Base-by-base conservation (phyloP, 2,113 vertebrate genomes). In the Illadopsis cleaveri region DNA sequence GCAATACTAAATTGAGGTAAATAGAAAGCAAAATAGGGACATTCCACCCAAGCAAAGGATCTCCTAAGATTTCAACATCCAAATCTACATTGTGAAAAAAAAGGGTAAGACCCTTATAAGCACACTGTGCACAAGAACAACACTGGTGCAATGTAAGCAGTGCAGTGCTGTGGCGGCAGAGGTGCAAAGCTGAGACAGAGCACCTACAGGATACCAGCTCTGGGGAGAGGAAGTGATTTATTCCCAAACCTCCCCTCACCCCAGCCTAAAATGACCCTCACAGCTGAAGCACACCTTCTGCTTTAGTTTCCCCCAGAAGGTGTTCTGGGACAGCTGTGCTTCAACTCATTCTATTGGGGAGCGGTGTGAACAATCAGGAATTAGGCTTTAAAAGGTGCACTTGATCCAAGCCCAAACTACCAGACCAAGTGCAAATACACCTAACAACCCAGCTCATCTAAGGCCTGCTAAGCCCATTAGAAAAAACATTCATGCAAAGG, bases 101-200 rank as follows among this genome's bases (percentile, higher is more conserved):
- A 62, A 45, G 31, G 5, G 0, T 4, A 53, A 73, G 53, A 62
- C 14, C 15, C 28, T 57, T 33, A 15, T 1, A 66, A 66, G 33
- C 33, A 54, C 21, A 15, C 10, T 18, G 27, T 40, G 38, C 30
- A 61, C 35, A 71, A 37, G 37, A 44, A 2, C 2, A 12, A 31
- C 15, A 8, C 21, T 12, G 20, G 7, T 1, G 0, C 3, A 8
- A 2, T 35, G 24, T 45, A 45, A 51, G 47, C 42, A 66, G 10
- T 0, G 15, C 54, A 28, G 38, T 0, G 3, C 50, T 17, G 35
- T 0, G 27, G 18, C 31, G 19, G 11, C 44, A 80, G 37, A 20
- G 1, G 1, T 6, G 28, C 28, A 17, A 54, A 58, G 42, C 27
- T 31, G 37, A 51, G 24, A 64, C 57, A 48, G 24, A 5, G 37